Base-by-base conservation (phyloP, 2,888 invertebrate genomes). In the Andrena trimmerana region DNA sequence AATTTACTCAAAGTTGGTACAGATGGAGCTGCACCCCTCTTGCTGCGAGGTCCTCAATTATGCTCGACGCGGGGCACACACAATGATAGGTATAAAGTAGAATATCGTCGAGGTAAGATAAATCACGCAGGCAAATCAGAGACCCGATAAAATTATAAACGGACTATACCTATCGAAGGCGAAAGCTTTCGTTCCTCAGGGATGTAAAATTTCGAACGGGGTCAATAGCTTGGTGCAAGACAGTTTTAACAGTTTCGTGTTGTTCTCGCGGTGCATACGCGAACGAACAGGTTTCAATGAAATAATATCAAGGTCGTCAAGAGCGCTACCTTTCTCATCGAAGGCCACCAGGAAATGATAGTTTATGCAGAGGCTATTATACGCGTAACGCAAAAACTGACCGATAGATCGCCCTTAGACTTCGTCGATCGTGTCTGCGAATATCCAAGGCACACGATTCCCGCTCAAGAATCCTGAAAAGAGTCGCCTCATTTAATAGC, bases 281-380 rank as follows among this genome's bases (percentile, higher is more conserved):
- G 65, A 50, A 66, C 68, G 79, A 83, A 80, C 88, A 73, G 84
- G 88, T 80, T 83, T 82, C 81, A 82, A 87, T 83, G 87, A 83
- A 87, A 83, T 78, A 76, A 85, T 89, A 89, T 84, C 89, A 89
- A 89, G 90, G 86, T 77, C 84, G 76, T 78, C 71, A 24, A 70
- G 77, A 76, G 76, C 68, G 16, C 78, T 62, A 60, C 85, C 83
- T 89, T 90, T 84, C 84, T 73, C 82, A 60, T 66, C 82, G 86
- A 89, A 90, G 86, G 90, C 78, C 84, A 83, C 52, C 85, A 84
- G 86, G 84, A 89, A 88, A 85, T 68, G 81, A 78, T 75, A 76
- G 76, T 85, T 89, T 69, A 78, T 81, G 81, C 77, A 83, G 84
- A 85, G 79, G 50, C 70, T 68, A 54, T 48, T 62, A 24, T 33